Evolutionary conservation across 1,140 invertebrate genomes (phyloP), one percentile per base, ranked within the genome.

Genomic region (Lasioglossum baleicum): DNA sequence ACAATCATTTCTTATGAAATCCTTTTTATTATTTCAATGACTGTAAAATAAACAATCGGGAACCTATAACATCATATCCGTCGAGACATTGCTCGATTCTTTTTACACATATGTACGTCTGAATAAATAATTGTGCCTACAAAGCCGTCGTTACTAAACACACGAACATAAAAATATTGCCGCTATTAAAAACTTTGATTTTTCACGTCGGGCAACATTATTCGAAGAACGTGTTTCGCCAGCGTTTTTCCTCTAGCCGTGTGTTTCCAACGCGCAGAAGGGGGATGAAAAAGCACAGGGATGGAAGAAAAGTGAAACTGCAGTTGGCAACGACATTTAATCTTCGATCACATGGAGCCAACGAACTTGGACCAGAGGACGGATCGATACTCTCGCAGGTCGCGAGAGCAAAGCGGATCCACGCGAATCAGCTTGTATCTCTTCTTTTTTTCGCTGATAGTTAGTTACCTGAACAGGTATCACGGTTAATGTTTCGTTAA

Each of bases 291-390:
- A 53, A 17, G 51, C 51, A 53, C 13, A 6, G 17, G 15, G 51
- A 20, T 53, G 51, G 35, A 31, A 15, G 42, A 48, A 65, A 65
- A 26, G 17, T 35, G n/a, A 53, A 63, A 64, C 22, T 64, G 75
- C 75, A 63, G 31, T 72, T 71, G 69, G 58, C 69, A 73, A 72
- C 76, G 68, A 63, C 76, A 17, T 65, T 73, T 72, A 42, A 72
- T 71, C 76, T 72, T 72, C 76, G 68, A 72, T 78, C 76, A 42
- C 26, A 1, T 11, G 60, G 53, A 63, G 63, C 60, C 44, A 53
- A 53, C 15, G 51, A 53, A 20, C 51, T 15, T 20, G 15, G 13
- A 53, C n/a, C 20, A 20, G 20, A 20, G 56, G 8, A n/a, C n/a
- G 20, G 56, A 58, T 58, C 56, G 56, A 58, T n/a, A 58, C 7